Evolutionary conservation across 2,888 invertebrate species (phyloP).

Genomic region (Drosophila mulleri): DNA sequence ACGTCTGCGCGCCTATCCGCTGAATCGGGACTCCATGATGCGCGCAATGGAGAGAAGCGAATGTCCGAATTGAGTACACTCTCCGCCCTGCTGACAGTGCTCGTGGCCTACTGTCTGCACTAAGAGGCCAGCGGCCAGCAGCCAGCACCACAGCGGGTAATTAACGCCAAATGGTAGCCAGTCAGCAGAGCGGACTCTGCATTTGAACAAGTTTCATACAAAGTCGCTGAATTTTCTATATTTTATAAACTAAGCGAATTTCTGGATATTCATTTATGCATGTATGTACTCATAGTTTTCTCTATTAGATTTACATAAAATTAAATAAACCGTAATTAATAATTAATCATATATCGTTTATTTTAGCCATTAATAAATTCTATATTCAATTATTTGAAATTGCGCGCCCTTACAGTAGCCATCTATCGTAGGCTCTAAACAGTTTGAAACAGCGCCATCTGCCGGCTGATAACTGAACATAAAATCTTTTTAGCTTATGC

Average conservation of each 20-base stretch:
- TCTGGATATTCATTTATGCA: conserved; percentile 32
- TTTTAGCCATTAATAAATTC: neutral
- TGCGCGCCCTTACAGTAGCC: neutral
- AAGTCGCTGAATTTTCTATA: neutral
- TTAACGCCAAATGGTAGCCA: conserved; percentile 30
- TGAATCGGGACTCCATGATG: conserved; percentile 61
- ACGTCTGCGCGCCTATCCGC: conserved; percentile 66
- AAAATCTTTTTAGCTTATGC: neutral
- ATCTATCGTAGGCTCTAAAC: neutral
- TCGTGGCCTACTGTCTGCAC: conserved; percentile 71
- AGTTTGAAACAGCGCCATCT: neutral
- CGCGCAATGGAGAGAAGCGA: conserved; percentile 38
- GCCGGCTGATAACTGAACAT: neutral
- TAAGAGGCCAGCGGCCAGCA: conserved; percentile 13
- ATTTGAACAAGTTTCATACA: neutral
- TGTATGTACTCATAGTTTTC: conserved; percentile 57
- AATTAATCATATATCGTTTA: neutral
- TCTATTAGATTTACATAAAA: conserved; percentile 41
- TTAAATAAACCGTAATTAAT: conserved; percentile 28
- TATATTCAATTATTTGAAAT: neutral
- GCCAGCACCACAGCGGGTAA: neutral
- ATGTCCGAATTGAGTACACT: conserved; percentile 47
- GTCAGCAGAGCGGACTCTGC: conserved; percentile 2
- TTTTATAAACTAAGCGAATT: conserved; percentile 65
- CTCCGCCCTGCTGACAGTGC: conserved; percentile 60